These are phyloP conservation scores for Leucophenga maculata DNA, from an alignment of 2,888 invertebrate species.

Conservation along the genomic window DNA sequence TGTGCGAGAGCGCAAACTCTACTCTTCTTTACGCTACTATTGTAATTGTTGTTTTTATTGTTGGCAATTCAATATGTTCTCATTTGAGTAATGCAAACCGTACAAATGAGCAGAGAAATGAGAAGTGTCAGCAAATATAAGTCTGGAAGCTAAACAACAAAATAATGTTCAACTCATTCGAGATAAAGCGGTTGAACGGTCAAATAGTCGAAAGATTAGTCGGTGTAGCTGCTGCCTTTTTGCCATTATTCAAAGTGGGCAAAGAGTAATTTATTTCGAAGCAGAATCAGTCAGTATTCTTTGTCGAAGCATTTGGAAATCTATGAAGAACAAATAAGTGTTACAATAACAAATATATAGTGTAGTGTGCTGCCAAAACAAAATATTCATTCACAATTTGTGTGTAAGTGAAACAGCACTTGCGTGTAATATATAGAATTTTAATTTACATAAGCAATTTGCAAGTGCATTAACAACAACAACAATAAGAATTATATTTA, in stretches of 20 bases:
- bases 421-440: background rate
- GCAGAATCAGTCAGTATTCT: too few species aligned
- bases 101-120: background rate
- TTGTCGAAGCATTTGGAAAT: too few species aligned
- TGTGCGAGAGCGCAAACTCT: too few species aligned
- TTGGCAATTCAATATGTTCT: background rate
- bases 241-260: conserved; percentile 16
- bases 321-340: conserved; percentile 3
- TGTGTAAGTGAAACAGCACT: background rate
- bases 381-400: background rate
- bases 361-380: background rate
- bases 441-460: conserved; percentile 5
- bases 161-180: conserved; percentile 42
- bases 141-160: conserved; percentile 49
- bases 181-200: conserved; percentile 44
- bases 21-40: background rate
- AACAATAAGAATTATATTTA: background rate
- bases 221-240: background rate
- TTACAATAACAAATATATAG: conserved; percentile 10
- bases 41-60: background rate
- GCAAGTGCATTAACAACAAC: background rate
- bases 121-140: conserved; percentile 5
- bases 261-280: conserved; percentile 21
- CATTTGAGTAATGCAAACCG: background rate
- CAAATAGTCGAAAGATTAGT: conserved; percentile 36